Conservation (phyloP, 2,797 vertebrate genomes). For the Poliocrania exsul region DNA sequence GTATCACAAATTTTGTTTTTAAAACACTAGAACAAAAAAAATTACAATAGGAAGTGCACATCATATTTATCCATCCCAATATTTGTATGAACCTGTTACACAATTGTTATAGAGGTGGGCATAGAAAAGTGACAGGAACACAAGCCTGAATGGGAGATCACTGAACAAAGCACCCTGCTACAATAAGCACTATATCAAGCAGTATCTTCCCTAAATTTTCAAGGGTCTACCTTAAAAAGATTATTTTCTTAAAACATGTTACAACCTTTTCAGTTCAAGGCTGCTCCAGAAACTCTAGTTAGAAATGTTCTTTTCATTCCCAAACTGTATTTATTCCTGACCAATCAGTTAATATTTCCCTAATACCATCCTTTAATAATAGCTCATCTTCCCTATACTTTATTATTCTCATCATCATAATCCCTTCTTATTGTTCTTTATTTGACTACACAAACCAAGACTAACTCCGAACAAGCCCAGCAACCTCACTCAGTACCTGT, state of each 20-base stretch:
- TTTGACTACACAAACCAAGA: not conserved
- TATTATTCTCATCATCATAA: not conserved
- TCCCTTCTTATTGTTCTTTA: not conserved
- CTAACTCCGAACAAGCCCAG: not conserved
- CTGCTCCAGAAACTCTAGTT: not conserved
- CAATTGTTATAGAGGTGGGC: not conserved
- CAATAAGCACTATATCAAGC: not conserved
- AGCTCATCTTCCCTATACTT: not conserved
- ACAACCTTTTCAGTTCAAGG: not conserved
- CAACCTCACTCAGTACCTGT: not conserved
- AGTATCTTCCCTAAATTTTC: not conserved
- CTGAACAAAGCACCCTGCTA: not conserved
- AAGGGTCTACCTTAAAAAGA: not conserved
- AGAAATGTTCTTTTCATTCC: not conserved
- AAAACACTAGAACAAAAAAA: not conserved
- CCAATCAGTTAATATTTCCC: not conserved
- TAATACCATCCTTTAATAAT: not conserved
- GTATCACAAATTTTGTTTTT: not conserved
- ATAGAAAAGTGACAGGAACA: not conserved
- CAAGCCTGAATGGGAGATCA: not conserved
- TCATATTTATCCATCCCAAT: not conserved
- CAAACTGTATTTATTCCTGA: not conserved
- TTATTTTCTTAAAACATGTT: not conserved
- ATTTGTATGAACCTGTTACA: not conserved
- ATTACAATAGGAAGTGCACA: not conserved